These are phyloP conservation scores for Drosophila histrio DNA, from an alignment of 2,888 invertebrate species.

Conservation along the genomic window DNA sequence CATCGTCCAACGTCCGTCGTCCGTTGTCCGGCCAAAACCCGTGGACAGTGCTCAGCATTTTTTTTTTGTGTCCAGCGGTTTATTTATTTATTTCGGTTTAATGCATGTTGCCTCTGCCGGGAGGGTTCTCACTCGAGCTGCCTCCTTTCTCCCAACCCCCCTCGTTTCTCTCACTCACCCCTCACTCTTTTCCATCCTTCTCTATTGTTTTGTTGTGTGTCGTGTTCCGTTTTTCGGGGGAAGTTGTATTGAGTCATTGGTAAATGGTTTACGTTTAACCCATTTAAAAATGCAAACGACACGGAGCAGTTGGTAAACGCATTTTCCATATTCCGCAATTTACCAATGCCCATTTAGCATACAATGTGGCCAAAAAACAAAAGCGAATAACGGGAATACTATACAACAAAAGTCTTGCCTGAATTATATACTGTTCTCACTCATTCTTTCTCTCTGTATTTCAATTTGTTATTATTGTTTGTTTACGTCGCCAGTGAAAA, in stretches of 20 bases:
- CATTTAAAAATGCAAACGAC: conserved; percentile 72
- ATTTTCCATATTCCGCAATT: conserved; percentile 61
- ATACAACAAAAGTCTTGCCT: conserved; percentile 15
- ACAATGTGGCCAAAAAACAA: conserved; percentile 57
- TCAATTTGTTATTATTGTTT: conserved; percentile 74
- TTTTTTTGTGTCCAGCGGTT: conserved; percentile 42
- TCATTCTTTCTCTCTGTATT: conserved; percentile 23
- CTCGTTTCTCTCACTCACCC: not conserved
- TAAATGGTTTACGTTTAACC: conserved; percentile 80
- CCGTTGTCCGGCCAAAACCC: conserved; percentile 6
- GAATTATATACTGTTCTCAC: conserved; percentile 39
- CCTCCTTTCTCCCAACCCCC: not conserved
- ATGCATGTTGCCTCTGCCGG: conserved; percentile 57
- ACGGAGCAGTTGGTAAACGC: conserved; percentile 51
- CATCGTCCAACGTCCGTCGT: conserved; percentile 45
- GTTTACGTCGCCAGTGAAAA: conserved; percentile 67
- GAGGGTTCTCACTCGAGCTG: not conserved
- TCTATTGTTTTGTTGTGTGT: not conserved
- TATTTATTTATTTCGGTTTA: conserved; percentile 79
- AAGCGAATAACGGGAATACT: not conserved
- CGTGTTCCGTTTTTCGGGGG: conserved; percentile 65
- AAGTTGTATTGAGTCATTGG: conserved; percentile 77
- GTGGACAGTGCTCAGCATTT: conserved; percentile 44
- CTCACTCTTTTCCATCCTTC: not conserved
- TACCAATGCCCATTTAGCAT: conserved; percentile 64